Evolutionary conservation across 2,113 vertebrate species (phyloP), one percentile per base, ranked within the genome.

Genomic region (Solea solea): DNA sequence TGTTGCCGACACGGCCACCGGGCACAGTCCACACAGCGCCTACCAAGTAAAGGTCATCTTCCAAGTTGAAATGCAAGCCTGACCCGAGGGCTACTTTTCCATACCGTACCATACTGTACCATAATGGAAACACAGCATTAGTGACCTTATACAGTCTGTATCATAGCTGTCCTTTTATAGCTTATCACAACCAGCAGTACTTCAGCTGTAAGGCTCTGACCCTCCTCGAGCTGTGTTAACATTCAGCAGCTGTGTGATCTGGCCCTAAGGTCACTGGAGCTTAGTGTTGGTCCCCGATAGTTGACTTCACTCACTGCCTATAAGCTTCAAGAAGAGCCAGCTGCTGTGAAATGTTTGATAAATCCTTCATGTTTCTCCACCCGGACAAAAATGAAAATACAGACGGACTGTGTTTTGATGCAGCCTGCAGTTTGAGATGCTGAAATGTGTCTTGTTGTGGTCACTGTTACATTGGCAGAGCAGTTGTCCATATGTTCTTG

Each of bases 231-330:
- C 80, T 28, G 39, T 52, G 61, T 39, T 55, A 39, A 16, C 60
- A 10, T 59, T 63, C 52, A 76, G 50, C 80, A 79, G 61, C 76
- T 78, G 69, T 63, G 40, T n/a, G 51, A 27, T 74, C 16, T 27
- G 21, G 65, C 58, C 69, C 53, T 59, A 2, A 50, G 65, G 69
- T 81, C 72, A 53, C 46, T 13, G 28, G 54, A 64, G 75, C 81
- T 81, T 69, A 75, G 58, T 10, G 11, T 53, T 52, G n/a, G 34
- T 25, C 27, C 15, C 46, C 39, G 41, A 21, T 14, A 21, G 53
- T 74, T 69, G 40, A 49, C 27, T 44, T 42, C 50, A n/a, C 9
- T 61, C 64, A 12, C 42, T 61, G 52, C 25, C 21, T 51, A 21
- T 46, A 53, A 64, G 57, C 27, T 51, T 13, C 10, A 13, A 41